A percentile compares a stretch with the other conserved stretches of the same genome.
Evolutionary conservation across 1,140 invertebrate species (phyloP).

Genomic region (Drosophila biarmipes): DNA sequence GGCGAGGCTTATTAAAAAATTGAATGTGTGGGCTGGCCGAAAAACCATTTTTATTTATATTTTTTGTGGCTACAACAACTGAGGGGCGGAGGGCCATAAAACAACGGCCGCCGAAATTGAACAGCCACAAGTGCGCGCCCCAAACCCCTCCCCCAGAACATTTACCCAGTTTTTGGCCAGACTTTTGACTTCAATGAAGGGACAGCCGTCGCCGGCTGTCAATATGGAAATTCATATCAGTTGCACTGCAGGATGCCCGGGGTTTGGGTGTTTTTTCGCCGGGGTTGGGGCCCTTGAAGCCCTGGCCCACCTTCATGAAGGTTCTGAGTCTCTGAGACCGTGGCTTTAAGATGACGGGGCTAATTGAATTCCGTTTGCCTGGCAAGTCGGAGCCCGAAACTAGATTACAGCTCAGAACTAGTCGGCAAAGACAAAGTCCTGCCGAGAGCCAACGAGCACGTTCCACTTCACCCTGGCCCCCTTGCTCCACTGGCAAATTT

Average conservation of each 20-base stretch:
- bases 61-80: constrained; percentile 1
- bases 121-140: constrained; percentile 50
- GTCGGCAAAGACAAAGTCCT: constrained; percentile 52
- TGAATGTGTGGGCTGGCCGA: constrained; percentile 57
- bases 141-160: neutral
- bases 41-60: constrained; percentile 29
- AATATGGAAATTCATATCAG: constrained; percentile 82
- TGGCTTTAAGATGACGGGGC: constrained; percentile 51
- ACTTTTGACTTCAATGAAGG: constrained; percentile 23
- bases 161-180: constrained; percentile 15
- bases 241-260: constrained; percentile 36
- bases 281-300: neutral
- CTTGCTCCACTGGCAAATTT: constrained; percentile 37
- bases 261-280: neutral
- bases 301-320: constrained; percentile 13
- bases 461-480: constrained; percentile 5
- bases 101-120: constrained; percentile 77
- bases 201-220: constrained; percentile 76
- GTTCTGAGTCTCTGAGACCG: constrained; percentile 9
- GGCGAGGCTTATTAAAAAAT: constrained; percentile 75
- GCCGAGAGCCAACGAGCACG: constrained; percentile 46
- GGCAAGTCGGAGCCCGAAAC: constrained; percentile 42
- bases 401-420: constrained; percentile 63
- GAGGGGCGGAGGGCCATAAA: constrained; percentile 54
- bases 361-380: constrained; percentile 65